Evolutionary conservation across 2,797 vertebrate genomes (phyloP), one percentile per base, ranked within the genome.

Genomic region (Molossus alvarezi): DNA sequence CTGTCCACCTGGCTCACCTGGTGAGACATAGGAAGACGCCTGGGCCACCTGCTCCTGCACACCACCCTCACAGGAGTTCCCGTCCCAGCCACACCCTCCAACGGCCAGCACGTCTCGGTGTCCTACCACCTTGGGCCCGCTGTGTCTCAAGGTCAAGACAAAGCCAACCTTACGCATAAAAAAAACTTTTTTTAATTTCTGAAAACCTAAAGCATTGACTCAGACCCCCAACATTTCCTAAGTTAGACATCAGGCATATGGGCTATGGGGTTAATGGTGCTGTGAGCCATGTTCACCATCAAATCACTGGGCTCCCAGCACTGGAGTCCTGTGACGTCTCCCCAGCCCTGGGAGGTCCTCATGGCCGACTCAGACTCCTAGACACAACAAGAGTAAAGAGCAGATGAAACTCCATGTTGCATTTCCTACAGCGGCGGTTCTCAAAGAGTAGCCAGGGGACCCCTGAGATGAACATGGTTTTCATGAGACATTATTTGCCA

Each of bases 351-450:
- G 11, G 8, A 23, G n/a, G 11, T 17, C 72, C 76, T 23, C 71
- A 60, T 6, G 9, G 27, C 27, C 62, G 60, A 88, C 58, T 88
- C 86, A 13, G 64, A 41, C 45, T 88, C 87, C 33, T 8, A 71
- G 45, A 75, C 27, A 71, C 76, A 93, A 86, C 21, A 48, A 37
- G 71, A n/a, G 71, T n/a, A 48, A 77, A 60, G 15, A 60, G 58
- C 62, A 95, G 75, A 92, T 3, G 14, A 20, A 95, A 29, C 48
- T 86, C 64, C 7, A 21, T 79, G 79, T 88, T 21, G 62, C 60
- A 65, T 86, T 48, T 90, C 58, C 37, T 85, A 15, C 15, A 21
- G 57, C 41, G 21, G 14, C 67, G 62, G 8, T 81, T 92, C 62
- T 95, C 73, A 51, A 73, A 77, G 69, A 60, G 1, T 18, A 37